Percentiles rank a stretch among this genome's conserved stretches.
Conservation (phyloP, 2,113 vertebrate species). For the Buteo buteo region DNA sequence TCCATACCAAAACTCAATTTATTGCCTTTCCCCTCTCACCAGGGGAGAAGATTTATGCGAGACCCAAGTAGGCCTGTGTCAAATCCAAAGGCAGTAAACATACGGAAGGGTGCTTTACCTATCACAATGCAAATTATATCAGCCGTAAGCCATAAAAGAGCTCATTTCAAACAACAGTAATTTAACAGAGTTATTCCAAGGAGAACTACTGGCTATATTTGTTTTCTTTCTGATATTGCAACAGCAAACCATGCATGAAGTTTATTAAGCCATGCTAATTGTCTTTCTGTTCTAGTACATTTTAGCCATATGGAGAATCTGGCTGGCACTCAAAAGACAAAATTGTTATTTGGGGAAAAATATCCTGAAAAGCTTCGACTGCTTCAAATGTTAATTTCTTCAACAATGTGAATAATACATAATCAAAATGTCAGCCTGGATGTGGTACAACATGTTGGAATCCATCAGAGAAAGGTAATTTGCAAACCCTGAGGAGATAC, state of each 20-base stretch:
- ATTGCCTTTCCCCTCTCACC: neutral
- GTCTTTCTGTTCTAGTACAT: conserved; percentile 47
- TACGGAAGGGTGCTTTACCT: neutral
- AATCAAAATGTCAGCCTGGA: neutral
- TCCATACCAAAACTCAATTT: neutral
- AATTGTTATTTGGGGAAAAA: conserved; percentile 44
- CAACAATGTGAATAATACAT: neutral
- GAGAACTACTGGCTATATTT: conserved; percentile 40
- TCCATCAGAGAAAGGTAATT: neutral
- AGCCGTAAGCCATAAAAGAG: conserved; percentile 16
- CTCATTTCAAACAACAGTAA: conserved; percentile 34
- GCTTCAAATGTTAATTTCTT: conserved; percentile 22
- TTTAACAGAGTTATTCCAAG: conserved; percentile 44
- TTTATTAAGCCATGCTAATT: conserved; percentile 63
- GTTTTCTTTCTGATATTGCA: conserved; percentile 51
- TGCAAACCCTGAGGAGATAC: neutral
- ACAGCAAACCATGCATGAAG: conserved; percentile 50
- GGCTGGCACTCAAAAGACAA: neutral
- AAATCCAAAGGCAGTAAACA: neutral
- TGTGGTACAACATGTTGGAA: neutral
- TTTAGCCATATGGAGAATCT: conserved; percentile 59
- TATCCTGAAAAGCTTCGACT: conserved; percentile 29
- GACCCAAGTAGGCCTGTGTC: neutral
- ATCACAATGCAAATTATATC: conserved; percentile 25
- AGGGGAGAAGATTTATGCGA: neutral